Conservation (phyloP, 2,888 invertebrate genomes). For the Lacanobia oleracea region DNA sequence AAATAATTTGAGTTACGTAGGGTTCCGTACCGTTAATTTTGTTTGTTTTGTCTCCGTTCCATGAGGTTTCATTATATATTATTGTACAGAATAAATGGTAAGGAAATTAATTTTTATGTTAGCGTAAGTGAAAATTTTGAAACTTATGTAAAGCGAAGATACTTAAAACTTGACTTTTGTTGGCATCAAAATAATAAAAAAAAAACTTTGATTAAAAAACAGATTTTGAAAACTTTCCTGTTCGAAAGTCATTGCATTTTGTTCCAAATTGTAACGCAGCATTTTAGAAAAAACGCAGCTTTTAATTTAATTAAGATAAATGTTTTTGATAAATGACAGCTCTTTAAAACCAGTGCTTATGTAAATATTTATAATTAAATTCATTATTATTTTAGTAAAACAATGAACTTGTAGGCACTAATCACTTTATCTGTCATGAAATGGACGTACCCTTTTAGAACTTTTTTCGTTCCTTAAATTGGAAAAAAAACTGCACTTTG, state of each 20-base stretch:
- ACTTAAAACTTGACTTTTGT: slow-evolving; percentile 68
- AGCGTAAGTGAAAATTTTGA: slow-evolving; percentile 57
- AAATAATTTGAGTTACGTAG: background rate
- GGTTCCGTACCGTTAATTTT: slow-evolving; percentile 8
- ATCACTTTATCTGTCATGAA: slow-evolving; percentile 49
- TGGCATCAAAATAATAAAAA: slow-evolving; percentile 40
- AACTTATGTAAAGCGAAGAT: slow-evolving; percentile 69
- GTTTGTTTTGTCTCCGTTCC: slow-evolving; percentile 70
- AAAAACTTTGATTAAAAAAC: slow-evolving; percentile 22
- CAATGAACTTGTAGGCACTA: slow-evolving; percentile 67
- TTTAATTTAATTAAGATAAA: slow-evolving; percentile 35
- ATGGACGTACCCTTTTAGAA: slow-evolving; percentile 30
- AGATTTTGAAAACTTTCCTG: slow-evolving; percentile 49
- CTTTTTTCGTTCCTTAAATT: slow-evolving; percentile 19
- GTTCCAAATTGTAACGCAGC: slow-evolving; percentile 48
- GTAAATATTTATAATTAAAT: slow-evolving; percentile 66
- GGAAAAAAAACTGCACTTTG: slow-evolving; percentile 45
- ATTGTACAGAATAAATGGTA: slow-evolving; percentile 75
- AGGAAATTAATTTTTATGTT: slow-evolving; percentile 70
- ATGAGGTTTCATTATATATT: slow-evolving; percentile 67
- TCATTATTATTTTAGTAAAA: slow-evolving; percentile 45
- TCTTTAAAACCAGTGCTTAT: slow-evolving; percentile 64
- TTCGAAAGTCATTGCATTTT: slow-evolving; percentile 20
- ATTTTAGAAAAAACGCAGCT: slow-evolving; percentile 44
- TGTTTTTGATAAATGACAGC: slow-evolving; percentile 41